Conservation (phyloP, 2,797 vertebrate genomes). For the Muscicapa comitata region DNA sequence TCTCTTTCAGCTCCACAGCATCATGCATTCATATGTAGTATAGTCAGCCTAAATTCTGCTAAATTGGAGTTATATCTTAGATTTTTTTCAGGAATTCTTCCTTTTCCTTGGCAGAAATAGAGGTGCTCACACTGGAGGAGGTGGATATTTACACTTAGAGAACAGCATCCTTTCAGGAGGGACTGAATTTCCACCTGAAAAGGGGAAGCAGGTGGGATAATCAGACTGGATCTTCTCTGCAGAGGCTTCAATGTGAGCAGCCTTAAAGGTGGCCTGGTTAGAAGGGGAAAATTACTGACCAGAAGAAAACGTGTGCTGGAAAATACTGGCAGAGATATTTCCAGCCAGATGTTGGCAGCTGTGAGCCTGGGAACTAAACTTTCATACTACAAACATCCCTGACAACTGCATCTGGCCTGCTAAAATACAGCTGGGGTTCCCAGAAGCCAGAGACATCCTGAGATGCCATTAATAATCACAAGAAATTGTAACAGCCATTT, state of each 20-base stretch:
- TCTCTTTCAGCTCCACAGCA: background rate
- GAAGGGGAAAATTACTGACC: background rate
- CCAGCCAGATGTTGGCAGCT: background rate
- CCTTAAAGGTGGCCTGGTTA: background rate
- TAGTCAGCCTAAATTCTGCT: background rate
- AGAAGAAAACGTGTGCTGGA: background rate
- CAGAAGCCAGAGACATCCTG: background rate
- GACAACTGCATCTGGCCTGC: background rate
- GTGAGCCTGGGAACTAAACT: background rate
- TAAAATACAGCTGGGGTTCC: background rate
- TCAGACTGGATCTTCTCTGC: background rate
- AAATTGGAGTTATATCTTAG: background rate
- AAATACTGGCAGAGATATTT: background rate
- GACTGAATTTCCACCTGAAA: background rate
- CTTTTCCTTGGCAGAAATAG: background rate
- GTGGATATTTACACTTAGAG: background rate
- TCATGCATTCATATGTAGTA: background rate
- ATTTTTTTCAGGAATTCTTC: background rate
- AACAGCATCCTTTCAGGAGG: background rate
- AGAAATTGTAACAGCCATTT: background rate
- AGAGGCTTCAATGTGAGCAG: background rate
- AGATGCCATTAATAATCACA: accelerated
- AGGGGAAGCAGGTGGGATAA: background rate
- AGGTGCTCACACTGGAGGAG: background rate
- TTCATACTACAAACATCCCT: background rate